phyloP scores from a whole-genome alignment of 2,888 invertebrate genomes.

The Eupsilia transversa region DNA sequence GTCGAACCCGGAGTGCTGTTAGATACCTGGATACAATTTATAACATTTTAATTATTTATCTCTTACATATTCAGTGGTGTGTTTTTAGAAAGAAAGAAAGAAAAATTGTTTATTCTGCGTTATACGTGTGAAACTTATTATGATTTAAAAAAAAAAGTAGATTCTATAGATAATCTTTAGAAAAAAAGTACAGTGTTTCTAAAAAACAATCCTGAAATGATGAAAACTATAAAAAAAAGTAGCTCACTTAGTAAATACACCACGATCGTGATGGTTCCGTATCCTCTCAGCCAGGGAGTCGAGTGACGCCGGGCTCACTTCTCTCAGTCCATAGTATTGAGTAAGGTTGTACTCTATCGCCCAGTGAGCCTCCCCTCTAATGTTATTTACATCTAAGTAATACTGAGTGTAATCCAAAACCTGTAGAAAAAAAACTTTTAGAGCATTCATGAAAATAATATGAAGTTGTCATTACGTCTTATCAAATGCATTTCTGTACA shows the following conservation, averaged over 20 bases:
- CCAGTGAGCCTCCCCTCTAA: slow-evolving; percentile 94
- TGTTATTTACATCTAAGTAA: slow-evolving; percentile 95
- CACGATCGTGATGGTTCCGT: slow-evolving; percentile 92
- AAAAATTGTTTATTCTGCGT: too few species aligned
- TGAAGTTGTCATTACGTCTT: background rate
- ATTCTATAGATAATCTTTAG: background rate
- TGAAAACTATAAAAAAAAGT: background rate
- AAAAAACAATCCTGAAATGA: background rate
- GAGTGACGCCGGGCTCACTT: slow-evolving; percentile 94
- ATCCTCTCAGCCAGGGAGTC: slow-evolving; percentile 95
- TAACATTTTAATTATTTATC: background rate
- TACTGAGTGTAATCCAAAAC: slow-evolving; percentile 97
- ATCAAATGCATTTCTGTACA: background rate
- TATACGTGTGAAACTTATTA: background rate
- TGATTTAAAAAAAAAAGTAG: background rate
- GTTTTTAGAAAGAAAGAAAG: too few species aligned
- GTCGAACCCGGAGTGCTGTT: slow-evolving; percentile 93
- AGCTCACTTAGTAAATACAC: slow-evolving; percentile 94
- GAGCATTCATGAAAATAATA: background rate
- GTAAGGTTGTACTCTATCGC: slow-evolving; percentile 96
- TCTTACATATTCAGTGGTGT: background rate
- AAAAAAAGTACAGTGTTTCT: background rate
- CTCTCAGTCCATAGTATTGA: slow-evolving; percentile 94
- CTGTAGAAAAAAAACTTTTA: slow-evolving; percentile 80
- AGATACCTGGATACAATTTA: slow-evolving; percentile 91